These are phyloP conservation scores for Hippopotamyrus pictus DNA, from an alignment of 2,797 vertebrate species.

Conservation along the genomic window DNA sequence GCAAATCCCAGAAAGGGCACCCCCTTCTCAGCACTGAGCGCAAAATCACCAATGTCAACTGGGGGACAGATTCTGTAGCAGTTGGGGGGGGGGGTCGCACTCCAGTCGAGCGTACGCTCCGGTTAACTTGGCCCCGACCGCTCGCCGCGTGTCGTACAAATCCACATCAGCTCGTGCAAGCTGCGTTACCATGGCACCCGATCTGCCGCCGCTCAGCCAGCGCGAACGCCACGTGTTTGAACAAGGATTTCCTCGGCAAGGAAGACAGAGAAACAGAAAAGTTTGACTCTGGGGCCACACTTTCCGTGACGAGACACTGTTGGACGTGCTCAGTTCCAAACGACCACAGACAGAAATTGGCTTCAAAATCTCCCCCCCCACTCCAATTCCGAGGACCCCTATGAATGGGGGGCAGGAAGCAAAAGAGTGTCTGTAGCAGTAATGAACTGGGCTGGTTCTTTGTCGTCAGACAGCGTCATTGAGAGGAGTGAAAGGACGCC, in stretches of 20 bases:
- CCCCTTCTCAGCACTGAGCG: background rate
- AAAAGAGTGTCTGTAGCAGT: background rate
- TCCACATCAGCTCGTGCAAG: background rate
- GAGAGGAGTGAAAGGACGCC: background rate
- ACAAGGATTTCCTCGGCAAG: background rate
- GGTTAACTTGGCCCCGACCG: background rate
- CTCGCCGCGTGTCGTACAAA: background rate
- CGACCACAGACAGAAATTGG: background rate
- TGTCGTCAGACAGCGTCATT: background rate
- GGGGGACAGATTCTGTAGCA: background rate
- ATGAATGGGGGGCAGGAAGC: too few relatives aligned
- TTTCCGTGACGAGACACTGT: background rate
- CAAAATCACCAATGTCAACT: background rate
- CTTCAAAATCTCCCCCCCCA: background rate
- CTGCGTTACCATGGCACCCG: background rate
- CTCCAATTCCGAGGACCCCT: too few relatives aligned
- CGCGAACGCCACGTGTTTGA: background rate
- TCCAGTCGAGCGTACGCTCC: background rate
- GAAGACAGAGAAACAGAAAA: background rate
- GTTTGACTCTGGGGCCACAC: background rate
- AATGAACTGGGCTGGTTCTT: background rate
- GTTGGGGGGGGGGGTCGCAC: background rate
- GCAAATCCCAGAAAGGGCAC: background rate
- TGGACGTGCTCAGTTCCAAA: background rate
- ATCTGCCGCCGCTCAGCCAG: background rate